Evolutionary conservation across 2,113 vertebrate genomes (phyloP), one percentile per base, ranked within the genome.

Genomic region (Centropus bengalensis): DNA sequence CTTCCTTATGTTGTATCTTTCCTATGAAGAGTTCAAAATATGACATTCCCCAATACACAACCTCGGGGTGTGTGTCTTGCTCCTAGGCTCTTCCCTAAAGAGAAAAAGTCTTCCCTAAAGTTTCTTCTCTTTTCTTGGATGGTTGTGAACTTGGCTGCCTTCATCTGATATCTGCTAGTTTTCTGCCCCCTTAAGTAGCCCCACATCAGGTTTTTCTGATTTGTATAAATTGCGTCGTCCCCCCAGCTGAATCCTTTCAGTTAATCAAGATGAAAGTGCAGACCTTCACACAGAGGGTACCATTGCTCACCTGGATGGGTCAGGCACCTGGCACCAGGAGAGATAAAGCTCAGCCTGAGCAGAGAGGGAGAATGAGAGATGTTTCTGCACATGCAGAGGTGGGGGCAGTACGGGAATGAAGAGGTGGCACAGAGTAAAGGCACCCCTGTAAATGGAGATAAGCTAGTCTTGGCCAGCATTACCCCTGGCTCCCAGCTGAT

Each of bases 31-130:
- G 11, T 12, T 66, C 7, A 1, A 19, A 30, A 1, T 5, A 33
- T 1, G 45, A 30, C 19, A 1, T 8, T 64, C 21, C 52, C 26
- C 32, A 10, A 0, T 0, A 17, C 28, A 4, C 10, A 28, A 16
- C 17, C 40, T 27, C 32, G 10, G 16, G 52, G 9, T 17, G 8
- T 7, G 19, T 23, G 52, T 42, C 14, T 58, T 5, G 6, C 2
- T 28, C 71, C n/a, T 63, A 14, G 0, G 60, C 26, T 33, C 33
- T 44, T 66, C 40, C 47, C 40, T 0, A 13, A 8, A 28, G 22
- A 36, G 36, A 36, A 36, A 36, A 36, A 36, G 23, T 32, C 33
- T 44, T 66, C 40, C 47, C 40, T 0, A 13, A 8, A 28, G 22
- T 36, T 9, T 9, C 36, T 47, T 54, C 38, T 58, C 20, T 32